Base-by-base conservation (phyloP, 2,888 invertebrate species). In the Nasonovia ribisnigri region DNA sequence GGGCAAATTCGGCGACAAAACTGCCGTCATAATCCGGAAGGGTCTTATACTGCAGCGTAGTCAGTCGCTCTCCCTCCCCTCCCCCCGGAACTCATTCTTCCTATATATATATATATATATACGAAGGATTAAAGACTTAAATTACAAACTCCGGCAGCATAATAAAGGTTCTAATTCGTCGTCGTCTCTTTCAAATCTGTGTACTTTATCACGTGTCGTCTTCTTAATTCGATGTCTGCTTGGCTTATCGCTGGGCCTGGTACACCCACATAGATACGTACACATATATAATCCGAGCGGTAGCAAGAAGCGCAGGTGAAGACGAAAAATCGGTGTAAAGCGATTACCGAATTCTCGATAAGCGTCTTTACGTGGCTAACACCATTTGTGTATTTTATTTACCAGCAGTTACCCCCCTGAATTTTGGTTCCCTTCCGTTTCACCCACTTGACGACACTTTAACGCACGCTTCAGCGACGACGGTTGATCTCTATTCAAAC, bases 91-190 rank as follows among this genome's bases (percentile, higher is more conserved):
- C 29, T 20, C 54, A 13, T 89, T 46, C 84, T 46, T 89, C 93
- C 90, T 93, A 86, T 93, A 90, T 84, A 89, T 90, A 77, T 48
- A 51, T 26, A 88, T 43, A 88, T 48, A 60, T 29, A 88, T 1
- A 60, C 48, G 67, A 67, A 86, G 93, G 93, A 93, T 93, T 93
- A 93, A 90, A 90, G 93, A 90, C 90, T 93, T 93, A 93, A 93
- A 93, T 93, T 89, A 90, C 93, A 90, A 93, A 90, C 93, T 93
- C 93, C 90, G 86, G 67, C 93, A 43, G 93, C 93, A 93, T 93
- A 90, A 93, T 93, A 93, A 93, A 90, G 84, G 93, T 90, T 93
- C 93, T 93, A 93, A 93, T 93, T 93, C 93, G 90, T 93, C 93
- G 90, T 93, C 93, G 93, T 87, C 93, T 93, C 60, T 90, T 51